Conservation (phyloP, 2,797 vertebrate species). For the Poecilia velifera region DNA sequence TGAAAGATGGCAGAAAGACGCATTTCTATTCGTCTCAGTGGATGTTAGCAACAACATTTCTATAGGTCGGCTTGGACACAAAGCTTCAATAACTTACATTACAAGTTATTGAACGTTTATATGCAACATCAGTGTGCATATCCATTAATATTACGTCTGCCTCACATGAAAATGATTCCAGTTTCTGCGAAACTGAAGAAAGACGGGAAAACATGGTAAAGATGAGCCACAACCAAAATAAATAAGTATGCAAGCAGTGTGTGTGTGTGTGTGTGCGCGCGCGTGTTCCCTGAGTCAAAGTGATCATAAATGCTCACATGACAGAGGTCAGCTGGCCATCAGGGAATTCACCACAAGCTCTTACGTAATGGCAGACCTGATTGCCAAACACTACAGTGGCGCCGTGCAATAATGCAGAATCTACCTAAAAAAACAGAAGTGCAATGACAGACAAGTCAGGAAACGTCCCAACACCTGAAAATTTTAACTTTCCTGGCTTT, state of each 20-base stretch:
- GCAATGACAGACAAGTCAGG: background rate
- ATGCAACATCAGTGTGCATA: background rate
- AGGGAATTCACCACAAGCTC: constrained; percentile 58
- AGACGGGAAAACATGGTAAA: background rate
- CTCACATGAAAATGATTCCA: background rate
- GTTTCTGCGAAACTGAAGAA: background rate
- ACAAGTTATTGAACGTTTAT: background rate
- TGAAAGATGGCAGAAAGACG: no score
- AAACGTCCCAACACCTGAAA: background rate
- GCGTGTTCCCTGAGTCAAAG: constrained; percentile 10
- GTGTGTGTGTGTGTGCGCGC: background rate
- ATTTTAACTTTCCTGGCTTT: background rate
- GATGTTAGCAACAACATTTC: no score
- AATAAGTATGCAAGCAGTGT: constrained; percentile 24
- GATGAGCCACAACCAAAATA: background rate
- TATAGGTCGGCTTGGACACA: no score
- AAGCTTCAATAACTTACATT: no score
- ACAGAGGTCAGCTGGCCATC: constrained; percentile 67
- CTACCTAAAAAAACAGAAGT: constrained; percentile 23
- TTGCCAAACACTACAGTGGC: constrained; percentile 59
- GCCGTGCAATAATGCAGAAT: constrained; percentile 33
- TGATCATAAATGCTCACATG: constrained; percentile 66
- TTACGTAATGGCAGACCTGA: constrained; percentile 59
- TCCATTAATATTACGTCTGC: background rate
- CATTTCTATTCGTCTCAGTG: no score